Conservation (phyloP, 2,113 vertebrate genomes). For the Cebus imitator region DNA sequence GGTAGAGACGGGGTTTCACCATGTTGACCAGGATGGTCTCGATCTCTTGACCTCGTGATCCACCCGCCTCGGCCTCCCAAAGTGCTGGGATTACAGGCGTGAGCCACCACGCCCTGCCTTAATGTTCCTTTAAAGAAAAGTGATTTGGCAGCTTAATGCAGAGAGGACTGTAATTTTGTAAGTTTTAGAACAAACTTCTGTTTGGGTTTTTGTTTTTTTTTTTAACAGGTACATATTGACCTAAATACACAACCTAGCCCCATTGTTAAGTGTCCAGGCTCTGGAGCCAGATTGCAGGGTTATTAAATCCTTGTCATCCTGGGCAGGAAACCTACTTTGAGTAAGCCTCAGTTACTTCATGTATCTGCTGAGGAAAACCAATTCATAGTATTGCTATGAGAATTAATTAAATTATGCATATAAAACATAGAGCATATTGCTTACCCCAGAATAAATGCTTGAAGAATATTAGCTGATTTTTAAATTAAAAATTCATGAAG, state of each 20-base stretch:
- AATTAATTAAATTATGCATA: background rate
- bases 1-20: no score
- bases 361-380: background rate
- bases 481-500: background rate
- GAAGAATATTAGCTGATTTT: background rate
- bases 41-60: no score
- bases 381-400: background rate
- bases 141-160: background rate
- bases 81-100: no score
- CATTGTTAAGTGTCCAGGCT: background rate
- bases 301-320: background rate
- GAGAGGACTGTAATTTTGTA: background rate
- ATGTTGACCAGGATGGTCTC: no score
- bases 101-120: no score
- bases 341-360: background rate
- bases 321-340: background rate
- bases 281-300: background rate
- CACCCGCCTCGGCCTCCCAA: no score
- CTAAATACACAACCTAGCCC: background rate
- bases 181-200: background rate
- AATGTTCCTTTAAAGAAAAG: constrained; percentile 11
- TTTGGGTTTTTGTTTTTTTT: background rate
- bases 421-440: background rate
- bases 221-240: background rate
- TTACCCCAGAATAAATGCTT: background rate